Evolutionary conservation across 2,888 invertebrate species (phyloP), one percentile per base, ranked within the genome.

Genomic region (Rhingia campestris): DNA sequence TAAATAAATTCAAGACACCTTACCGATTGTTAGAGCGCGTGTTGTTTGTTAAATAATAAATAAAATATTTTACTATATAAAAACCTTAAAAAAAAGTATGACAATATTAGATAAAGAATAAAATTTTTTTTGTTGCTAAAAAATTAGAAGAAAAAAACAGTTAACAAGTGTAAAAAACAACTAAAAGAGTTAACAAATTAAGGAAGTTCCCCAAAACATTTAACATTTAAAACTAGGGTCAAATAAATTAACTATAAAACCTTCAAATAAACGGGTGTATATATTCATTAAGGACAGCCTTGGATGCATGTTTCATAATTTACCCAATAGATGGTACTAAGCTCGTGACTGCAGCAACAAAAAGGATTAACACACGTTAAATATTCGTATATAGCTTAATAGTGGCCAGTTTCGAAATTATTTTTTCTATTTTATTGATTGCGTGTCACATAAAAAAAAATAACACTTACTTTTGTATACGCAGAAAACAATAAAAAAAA

Each of bases 251-350:
- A 49, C 1, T 9, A 4, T 22, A 22, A 22, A 22, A 22, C 22
- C 22, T 22, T 22, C 22, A 22, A 22, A 22, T 22, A 22, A 22
- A 22, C 14, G 9, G 3, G 37, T 37, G 3, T 54, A 53, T 10
- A 7, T 30, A 37, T 22, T 9, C 4, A 33, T 3, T 0, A 47
- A 22, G 9, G 30, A 67, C 9, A 35, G 35, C 14, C 56, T 47
- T 54, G 35, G 37, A 51, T 35, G 32, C 14, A 35, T 7, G 35
- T 30, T 64, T 45, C 30, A 37, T 73, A 51, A 79, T 73, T 74
- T 54, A 67, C 47, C 37, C 63, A 58, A 63, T 49, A 81, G 69
- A 81, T 63, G 75, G 69, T 51, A 75, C 37, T 49, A 37, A 49
- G 12, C 37, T 64, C 51, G 33, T 43, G 56, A 54, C 54, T 74